phyloP scores from a whole-genome alignment of 1,140 invertebrate genomes.

The Acromyrmex echinatior region DNA sequence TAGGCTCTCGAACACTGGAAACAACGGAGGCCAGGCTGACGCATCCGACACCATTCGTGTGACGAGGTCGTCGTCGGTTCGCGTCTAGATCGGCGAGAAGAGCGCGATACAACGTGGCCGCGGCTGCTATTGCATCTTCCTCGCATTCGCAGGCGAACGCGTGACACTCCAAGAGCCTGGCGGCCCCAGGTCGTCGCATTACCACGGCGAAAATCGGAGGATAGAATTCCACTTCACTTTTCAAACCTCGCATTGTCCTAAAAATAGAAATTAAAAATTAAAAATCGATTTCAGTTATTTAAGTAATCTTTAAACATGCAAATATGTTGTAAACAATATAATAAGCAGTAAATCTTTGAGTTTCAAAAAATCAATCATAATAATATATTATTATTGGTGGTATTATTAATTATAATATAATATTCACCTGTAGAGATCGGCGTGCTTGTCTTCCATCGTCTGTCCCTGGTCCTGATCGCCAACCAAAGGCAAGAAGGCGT shows the following conservation, averaged over 20 bases:
- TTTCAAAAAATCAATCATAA: neutral
- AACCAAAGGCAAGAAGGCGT: slow-evolving; percentile 94
- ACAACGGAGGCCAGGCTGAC: slow-evolving; percentile 88
- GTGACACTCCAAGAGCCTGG: slow-evolving; percentile 94
- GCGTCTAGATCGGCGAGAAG: slow-evolving; percentile 92
- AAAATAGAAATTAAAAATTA: slow-evolving; percentile 15
- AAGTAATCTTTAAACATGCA: neutral
- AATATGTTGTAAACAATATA: neutral
- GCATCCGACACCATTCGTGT: slow-evolving; percentile 91
- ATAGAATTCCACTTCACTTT: slow-evolving; percentile 87
- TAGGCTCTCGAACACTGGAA: slow-evolving; percentile 85
- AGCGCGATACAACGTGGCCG: slow-evolving; percentile 95
- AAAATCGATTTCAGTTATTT: neutral
- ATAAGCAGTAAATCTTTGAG: neutral
- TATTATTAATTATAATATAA: neutral
- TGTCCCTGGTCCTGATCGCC: slow-evolving; percentile 88
- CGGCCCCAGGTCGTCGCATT: slow-evolving; percentile 93
- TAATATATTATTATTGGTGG: neutral
- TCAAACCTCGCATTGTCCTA: slow-evolving; percentile 83
- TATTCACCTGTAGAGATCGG: slow-evolving; percentile 81
- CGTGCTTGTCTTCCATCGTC: slow-evolving; percentile 82
- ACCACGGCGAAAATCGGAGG: slow-evolving; percentile 96
- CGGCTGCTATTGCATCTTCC: slow-evolving; percentile 96
- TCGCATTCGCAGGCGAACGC: slow-evolving; percentile 95
- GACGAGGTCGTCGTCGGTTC: slow-evolving; percentile 87